These are phyloP conservation scores for Phaethornis superciliosus DNA, from an alignment of 2,113 vertebrate genomes.

Conservation along the genomic window DNA sequence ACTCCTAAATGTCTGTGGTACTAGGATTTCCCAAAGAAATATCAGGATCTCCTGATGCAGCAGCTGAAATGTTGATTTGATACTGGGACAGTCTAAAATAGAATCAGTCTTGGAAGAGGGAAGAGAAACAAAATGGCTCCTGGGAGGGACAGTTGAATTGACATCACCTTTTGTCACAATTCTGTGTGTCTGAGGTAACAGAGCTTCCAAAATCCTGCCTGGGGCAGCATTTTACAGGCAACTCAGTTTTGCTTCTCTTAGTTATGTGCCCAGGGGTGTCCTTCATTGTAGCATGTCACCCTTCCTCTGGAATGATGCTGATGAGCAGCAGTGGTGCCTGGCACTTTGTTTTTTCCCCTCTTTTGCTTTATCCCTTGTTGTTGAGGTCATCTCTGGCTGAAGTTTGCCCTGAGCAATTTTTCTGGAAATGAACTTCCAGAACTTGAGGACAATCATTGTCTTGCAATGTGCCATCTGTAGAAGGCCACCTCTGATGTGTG, in stretches of 20 bases:
- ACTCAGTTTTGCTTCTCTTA: not conserved
- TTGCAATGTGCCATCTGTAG: not conserved
- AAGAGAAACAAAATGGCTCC: not conserved
- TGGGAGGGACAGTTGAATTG: not conserved
- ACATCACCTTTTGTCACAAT: not conserved
- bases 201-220: not conserved
- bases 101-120: not conserved
- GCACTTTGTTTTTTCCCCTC: not conserved
- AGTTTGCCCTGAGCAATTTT: not conserved
- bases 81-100: not conserved
- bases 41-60: not conserved
- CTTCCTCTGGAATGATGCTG: not conserved
- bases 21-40: not conserved
- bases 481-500: not conserved
- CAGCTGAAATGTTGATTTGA: not conserved
- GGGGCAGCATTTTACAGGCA: not conserved
- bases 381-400: not conserved
- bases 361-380: not conserved
- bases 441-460: not conserved
- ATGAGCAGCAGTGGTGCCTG: not conserved
- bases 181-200: fast-evolving
- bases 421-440: not conserved
- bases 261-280: too few relatives aligned
- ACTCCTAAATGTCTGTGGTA: not conserved
- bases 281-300: not conserved